These are phyloP conservation scores for Apis florea DNA, from an alignment of 1,140 invertebrate genomes.

Conservation along the genomic window DNA sequence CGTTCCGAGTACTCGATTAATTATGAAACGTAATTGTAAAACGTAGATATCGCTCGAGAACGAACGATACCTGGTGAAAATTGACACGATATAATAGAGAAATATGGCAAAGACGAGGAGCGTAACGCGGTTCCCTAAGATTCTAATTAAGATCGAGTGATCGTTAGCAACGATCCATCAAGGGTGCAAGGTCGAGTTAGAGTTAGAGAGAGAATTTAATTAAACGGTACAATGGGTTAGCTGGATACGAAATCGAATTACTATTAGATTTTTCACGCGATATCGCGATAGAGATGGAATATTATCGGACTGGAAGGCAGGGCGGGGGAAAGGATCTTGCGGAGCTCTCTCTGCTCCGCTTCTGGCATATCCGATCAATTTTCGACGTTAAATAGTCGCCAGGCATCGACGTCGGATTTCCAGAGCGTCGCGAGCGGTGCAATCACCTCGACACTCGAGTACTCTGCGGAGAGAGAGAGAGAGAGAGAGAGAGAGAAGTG, in stretches of 20 bases:
- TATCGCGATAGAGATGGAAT: not conserved
- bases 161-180: not conserved
- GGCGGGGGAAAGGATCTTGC: not conserved
- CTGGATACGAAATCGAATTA: not conserved
- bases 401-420: constrained; percentile 18
- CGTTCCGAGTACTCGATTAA: not conserved
- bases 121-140: not conserved
- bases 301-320: not conserved
- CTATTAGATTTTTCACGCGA: not conserved
- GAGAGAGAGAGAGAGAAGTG: constrained; percentile 36
- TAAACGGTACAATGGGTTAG: not conserved
- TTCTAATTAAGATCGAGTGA: constrained; percentile 39
- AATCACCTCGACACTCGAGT: constrained; percentile 38
- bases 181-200: constrained; percentile 9
- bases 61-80: not conserved
- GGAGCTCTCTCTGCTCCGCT: not conserved
- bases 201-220: not conserved
- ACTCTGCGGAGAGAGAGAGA: constrained; percentile 41
- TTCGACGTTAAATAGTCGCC: constrained; percentile 40
- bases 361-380: constrained; percentile 44
- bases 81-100: not conserved
- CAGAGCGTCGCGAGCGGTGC: constrained; percentile 25
- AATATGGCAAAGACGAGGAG: not conserved
- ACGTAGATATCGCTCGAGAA: not conserved
- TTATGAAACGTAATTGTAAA: not conserved